A percentile compares a stretch with the other conserved stretches of the same genome.
These are phyloP conservation scores for Orchesella cincta DNA, from an alignment of 1,140 invertebrate species.

Conservation along the genomic window DNA sequence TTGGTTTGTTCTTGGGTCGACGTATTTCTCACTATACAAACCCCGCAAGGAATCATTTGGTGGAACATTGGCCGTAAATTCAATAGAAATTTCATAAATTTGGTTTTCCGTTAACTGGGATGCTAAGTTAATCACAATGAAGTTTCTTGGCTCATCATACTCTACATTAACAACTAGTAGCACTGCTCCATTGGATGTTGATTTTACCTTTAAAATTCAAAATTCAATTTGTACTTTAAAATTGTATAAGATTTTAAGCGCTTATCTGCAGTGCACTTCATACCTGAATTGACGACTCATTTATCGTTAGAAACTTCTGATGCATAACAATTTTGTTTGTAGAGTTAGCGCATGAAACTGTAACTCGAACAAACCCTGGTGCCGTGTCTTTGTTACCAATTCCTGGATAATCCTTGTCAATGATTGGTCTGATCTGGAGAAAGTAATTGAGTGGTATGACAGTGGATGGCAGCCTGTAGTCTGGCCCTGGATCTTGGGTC, in stretches of 20 bases:
- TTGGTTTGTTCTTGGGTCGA: neutral
- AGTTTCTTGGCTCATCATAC: neutral
- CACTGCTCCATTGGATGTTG: neutral
- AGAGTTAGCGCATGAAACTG: neutral
- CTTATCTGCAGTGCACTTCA: neutral
- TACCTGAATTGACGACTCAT: neutral
- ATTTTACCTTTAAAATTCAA: too few species aligned
- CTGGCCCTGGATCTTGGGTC: neutral
- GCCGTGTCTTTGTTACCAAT: neutral
- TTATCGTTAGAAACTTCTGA: neutral
- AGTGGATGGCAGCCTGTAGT: neutral
- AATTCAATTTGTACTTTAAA: too few species aligned
- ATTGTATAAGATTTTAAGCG: too few species aligned
- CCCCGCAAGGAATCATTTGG: constrained; percentile 1
- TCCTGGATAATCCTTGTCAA: neutral
- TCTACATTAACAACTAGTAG: neutral
- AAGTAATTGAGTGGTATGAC: neutral
- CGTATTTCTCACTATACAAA: constrained; percentile 4
- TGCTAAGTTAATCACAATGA: neutral
- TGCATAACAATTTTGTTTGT: neutral
- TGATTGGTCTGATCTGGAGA: neutral
- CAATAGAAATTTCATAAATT: constrained; percentile 26
- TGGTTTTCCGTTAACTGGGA: neutral
- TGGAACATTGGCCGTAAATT: constrained; percentile 21
- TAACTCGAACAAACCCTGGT: neutral